Conservation (phyloP, 2,888 invertebrate genomes). For the Catotricha subobsoleta region DNA sequence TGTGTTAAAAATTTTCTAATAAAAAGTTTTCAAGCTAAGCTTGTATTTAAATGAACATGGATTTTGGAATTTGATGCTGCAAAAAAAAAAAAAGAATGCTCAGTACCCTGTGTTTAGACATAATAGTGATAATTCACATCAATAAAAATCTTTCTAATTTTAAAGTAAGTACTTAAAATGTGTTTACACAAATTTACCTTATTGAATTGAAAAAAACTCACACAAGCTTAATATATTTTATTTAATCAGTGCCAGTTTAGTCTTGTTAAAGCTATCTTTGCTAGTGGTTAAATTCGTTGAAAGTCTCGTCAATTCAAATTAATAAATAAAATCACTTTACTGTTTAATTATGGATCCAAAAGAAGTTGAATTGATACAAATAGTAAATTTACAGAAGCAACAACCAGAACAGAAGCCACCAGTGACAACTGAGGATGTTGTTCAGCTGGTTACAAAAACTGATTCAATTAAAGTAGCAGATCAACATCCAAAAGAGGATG, state of each 20-base stretch:
- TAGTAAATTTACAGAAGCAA: background rate
- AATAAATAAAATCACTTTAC: too few species aligned
- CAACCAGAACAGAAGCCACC: background rate
- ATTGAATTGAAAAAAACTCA: background rate
- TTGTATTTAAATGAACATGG: too few species aligned
- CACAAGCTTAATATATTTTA: too few species aligned
- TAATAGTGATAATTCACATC: too few species aligned
- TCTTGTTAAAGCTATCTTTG: background rate
- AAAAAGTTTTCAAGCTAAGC: too few species aligned
- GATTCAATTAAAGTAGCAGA: background rate
- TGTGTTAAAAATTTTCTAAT: too few species aligned
- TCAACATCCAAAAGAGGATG: background rate
- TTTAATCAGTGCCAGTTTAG: background rate
- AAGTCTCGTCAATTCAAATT: too few species aligned
- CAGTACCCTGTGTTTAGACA: too few species aligned
- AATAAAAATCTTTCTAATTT: too few species aligned
- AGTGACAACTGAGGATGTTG: background rate
- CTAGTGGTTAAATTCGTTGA: background rate
- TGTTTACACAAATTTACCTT: background rate
- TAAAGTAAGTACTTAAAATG: too few species aligned
- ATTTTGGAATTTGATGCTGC: too few species aligned
- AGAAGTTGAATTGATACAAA: background rate
- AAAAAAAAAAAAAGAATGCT: too few species aligned
- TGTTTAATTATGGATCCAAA: slow-evolving; percentile 3
- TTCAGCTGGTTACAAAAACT: background rate